Conservation (phyloP, 2,797 vertebrate genomes). For the Coreius guichenoti region DNA sequence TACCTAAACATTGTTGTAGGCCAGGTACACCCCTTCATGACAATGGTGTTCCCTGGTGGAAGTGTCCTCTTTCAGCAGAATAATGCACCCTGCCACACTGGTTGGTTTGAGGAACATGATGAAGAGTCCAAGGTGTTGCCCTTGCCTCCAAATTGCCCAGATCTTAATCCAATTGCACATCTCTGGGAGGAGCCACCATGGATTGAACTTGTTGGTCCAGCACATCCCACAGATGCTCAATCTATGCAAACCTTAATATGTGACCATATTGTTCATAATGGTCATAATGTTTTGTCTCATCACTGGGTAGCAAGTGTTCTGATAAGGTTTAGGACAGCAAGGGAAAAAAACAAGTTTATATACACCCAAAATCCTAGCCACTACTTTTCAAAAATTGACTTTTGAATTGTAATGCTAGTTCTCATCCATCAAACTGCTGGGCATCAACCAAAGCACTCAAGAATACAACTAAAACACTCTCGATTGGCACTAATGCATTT, state of each 20-base stretch:
- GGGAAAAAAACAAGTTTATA: neutral
- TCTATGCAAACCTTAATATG: neutral
- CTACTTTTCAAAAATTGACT: neutral
- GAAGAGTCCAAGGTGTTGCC: neutral
- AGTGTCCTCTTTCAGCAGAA: neutral
- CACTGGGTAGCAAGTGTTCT: neutral
- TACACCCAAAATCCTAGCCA: neutral
- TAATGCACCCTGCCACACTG: no score
- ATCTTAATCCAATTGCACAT: neutral
- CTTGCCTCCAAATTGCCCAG: neutral
- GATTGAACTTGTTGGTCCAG: no score
- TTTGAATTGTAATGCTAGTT: constrained; percentile 68
- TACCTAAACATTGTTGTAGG: neutral
- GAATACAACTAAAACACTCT: constrained; percentile 64
- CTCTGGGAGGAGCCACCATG: neutral
- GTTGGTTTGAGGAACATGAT: no score
- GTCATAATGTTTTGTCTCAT: neutral
- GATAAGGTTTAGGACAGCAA: neutral
- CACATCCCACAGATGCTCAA: neutral
- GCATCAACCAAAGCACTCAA: constrained; percentile 48
- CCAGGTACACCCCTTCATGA: neutral
- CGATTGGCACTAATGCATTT: constrained; percentile 69
- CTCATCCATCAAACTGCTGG: constrained; percentile 71
- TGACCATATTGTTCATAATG: neutral
- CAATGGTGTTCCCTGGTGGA: neutral